Evolutionary conservation across 2,113 vertebrate genomes (phyloP), one percentile per base, ranked within the genome.

Genomic region (Ascaphus truei): DNA sequence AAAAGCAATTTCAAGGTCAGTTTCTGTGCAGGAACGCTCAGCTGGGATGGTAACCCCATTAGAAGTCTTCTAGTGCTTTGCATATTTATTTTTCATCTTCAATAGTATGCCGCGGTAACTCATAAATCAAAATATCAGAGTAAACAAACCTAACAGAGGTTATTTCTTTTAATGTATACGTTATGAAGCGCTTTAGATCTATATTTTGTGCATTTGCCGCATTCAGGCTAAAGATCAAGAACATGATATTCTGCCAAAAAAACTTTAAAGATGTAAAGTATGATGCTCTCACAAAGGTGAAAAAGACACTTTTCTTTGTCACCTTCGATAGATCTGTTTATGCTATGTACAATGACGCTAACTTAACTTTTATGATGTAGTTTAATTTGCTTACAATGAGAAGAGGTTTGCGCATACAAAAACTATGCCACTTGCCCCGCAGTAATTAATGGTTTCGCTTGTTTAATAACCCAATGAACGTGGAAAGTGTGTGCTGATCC

Each of bases 1-100:
- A 86, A 87, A 86, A 83, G 81, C 83, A 84, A 83, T 81, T 86
- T 92, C 90, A 92, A 92, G 91, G 90, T 92, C 91, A 91, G 75
- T 76, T 83, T 84, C 72, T 75, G 72, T 73, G 74, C 73, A 83
- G 75, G 83, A 84, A 84, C 80, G 81, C 76, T 74, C 65, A 78
- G 68, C 63, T 60, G 50, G 66, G 73, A 77, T 53, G 73, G 78
- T 77, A 88, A 82, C 84, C 82, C 88, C 81, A 88, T 91, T 90
- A 91, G 88, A 85, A 86, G 78, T 84, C 81, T 79, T 72, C 76
- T 61, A 66, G 63, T 79, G 79, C 73, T 90, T 86, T 88, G 84
- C 81, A 86, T 89, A 86, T 89, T 87, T 90, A 87, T 90, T 90
- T 86, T 85, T 77, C 81, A 81, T 81, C 80, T 71, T 82, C 76